Percentiles rank a stretch among this genome's conserved stretches.
Evolutionary conservation across 2,113 vertebrate species (phyloP).

Genomic region (Muscicapa adusta): DNA sequence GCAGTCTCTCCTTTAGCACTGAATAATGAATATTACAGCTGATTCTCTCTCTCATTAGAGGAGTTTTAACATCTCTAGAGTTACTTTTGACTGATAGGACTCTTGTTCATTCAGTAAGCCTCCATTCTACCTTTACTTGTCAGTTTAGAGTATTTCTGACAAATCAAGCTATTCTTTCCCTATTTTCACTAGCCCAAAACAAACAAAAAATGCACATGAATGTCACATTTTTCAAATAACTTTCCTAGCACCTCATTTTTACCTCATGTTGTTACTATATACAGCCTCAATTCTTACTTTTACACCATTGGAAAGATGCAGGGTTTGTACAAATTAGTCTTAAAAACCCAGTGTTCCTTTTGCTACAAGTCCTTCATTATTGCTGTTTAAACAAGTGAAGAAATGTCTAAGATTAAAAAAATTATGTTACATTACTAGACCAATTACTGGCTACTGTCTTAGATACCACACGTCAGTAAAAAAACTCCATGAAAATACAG

Average conservation of each 20-base stretch:
- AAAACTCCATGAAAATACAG: neutral
- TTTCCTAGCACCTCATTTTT: neutral
- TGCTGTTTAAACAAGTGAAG: neutral
- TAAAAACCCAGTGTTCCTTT: neutral
- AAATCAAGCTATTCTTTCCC: neutral
- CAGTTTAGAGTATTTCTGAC: neutral
- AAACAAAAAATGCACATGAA: neutral
- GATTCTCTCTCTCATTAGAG: neutral
- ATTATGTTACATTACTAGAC: neutral
- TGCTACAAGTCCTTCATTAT: neutral
- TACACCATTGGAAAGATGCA: neutral
- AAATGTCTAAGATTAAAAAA: neutral
- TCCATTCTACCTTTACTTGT: neutral
- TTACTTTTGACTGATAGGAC: neutral
- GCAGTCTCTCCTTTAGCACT: neutral
- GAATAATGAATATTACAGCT: neutral
- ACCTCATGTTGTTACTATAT: neutral
- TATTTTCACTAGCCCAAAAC: neutral
- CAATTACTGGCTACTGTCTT: neutral
- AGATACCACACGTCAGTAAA: accelerated
- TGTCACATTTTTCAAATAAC: neutral
- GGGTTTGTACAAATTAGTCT: neutral
- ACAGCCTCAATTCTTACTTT: neutral
- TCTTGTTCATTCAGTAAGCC: neutral
- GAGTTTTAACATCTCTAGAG: neutral